Conservation (phyloP, 2,113 vertebrate species). For the Ariopsis seemanni region DNA sequence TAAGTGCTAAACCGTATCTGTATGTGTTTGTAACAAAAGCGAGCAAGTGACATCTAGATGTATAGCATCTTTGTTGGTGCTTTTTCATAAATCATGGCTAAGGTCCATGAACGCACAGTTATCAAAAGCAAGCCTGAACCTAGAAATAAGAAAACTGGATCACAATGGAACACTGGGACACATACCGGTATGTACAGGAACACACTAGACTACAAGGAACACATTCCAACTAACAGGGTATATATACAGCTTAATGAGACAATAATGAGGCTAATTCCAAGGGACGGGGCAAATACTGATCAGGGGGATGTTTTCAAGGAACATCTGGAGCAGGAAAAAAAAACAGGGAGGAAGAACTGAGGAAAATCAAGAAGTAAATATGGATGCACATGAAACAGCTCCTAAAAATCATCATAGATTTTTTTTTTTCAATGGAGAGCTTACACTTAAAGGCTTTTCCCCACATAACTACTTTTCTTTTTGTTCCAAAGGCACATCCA, state of each 20-base stretch:
- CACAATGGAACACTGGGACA: background rate
- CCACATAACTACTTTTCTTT: background rate
- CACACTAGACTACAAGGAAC: background rate
- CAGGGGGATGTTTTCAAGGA: background rate
- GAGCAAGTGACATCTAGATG: background rate
- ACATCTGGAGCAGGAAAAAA: background rate
- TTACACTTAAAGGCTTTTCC: background rate
- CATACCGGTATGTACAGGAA: background rate
- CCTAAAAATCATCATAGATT: background rate
- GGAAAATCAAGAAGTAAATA: background rate
- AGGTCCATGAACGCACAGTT: background rate
- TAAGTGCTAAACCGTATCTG: background rate
- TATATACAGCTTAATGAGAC: constrained; percentile 1
- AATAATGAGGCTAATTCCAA: background rate
- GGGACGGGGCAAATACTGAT: background rate
- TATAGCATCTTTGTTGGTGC: background rate
- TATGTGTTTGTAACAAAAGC: background rate
- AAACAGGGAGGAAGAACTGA: background rate
- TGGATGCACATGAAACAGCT: background rate
- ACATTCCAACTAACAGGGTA: background rate
- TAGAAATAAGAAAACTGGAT: background rate
- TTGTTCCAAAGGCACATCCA: background rate
- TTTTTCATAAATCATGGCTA: constrained; percentile 9
- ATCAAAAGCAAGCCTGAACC: background rate
- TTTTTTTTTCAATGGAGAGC: background rate